A percentile compares a stretch with the other conserved stretches of the same genome.
phyloP scores from a whole-genome alignment of 2,888 invertebrate species.

The Apamea epomidion region DNA sequence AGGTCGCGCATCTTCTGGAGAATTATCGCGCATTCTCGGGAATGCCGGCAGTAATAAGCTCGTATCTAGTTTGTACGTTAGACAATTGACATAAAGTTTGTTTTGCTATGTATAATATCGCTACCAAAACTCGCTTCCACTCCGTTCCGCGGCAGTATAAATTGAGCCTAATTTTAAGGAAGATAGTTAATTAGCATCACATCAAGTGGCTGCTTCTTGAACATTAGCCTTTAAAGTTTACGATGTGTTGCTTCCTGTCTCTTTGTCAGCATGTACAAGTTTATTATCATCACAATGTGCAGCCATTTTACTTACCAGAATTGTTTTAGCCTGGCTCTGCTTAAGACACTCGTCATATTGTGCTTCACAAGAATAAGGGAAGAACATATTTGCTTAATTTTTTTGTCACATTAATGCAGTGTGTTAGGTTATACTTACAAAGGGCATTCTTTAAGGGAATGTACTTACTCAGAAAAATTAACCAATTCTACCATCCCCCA shows the following conservation, averaged over 20 bases:
- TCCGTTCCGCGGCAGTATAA: no score
- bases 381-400: neutral
- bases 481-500: neutral
- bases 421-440: neutral
- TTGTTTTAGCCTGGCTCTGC: constrained; percentile 1
- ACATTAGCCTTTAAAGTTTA: constrained; percentile 64
- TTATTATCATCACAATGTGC: constrained; percentile 39
- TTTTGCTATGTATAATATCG: no score
- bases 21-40: no score
- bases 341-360: neutral
- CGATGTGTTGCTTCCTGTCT: constrained; percentile 53
- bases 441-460: neutral
- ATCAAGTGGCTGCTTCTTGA: constrained; percentile 51
- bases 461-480: neutral
- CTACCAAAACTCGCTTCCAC: no score
- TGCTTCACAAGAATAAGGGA: neutral
- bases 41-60: no score
- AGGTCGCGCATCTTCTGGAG: no score
- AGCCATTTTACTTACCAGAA: constrained; percentile 22
- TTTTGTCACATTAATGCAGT: neutral
- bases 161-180: neutral
- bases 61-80: no score
- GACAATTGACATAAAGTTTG: no score
- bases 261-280: constrained; percentile 46
- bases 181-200: constrained; percentile 41